A percentile compares a stretch with the other conserved stretches of the same genome.
These are phyloP conservation scores for Umimayanthus kanabou DNA, from an alignment of 92 coral and sea anemone species.

Conservation along the genomic window DNA sequence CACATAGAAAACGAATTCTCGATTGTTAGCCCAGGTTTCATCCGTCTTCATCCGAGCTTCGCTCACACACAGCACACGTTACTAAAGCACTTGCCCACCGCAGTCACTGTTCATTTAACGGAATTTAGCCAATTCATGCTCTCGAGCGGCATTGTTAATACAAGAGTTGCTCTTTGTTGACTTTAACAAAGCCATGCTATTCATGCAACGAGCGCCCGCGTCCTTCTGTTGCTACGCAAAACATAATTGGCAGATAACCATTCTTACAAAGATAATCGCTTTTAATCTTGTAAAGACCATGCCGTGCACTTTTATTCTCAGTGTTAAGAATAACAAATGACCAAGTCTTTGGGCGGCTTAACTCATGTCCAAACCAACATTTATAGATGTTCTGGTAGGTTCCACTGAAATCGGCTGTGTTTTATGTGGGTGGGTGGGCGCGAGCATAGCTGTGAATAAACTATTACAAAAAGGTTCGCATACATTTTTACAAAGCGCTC, in stretches of 20 bases:
- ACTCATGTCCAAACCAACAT: not conserved
- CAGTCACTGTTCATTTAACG: slow-evolving; percentile 39
- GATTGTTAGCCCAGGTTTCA: not conserved
- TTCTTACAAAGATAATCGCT: slow-evolving; percentile 18
- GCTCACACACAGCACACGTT: not conserved
- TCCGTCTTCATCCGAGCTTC: not conserved
- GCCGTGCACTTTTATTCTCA: not conserved
- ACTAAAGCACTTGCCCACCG: not conserved
- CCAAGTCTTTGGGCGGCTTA: not conserved
- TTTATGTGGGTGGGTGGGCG: not conserved
- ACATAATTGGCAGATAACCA: not conserved
- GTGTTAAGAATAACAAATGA: not conserved
- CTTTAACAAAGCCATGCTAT: slow-evolving; percentile 34
- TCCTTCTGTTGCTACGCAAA: slow-evolving; percentile 38
- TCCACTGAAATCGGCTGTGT: not conserved
- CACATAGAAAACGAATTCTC: not conserved
- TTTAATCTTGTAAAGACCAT: slow-evolving; percentile 7
- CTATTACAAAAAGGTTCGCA: not conserved
- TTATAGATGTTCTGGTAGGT: not conserved
- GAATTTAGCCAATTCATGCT: slow-evolving; percentile 15
- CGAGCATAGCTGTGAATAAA: not conserved
- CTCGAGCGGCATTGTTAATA: slow-evolving; percentile 26
- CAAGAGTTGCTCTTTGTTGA: slow-evolving; percentile 34
- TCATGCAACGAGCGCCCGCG: slow-evolving; percentile 26
- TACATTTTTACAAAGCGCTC: not conserved